A percentile compares a stretch with the other conserved stretches of the same genome.
phyloP scores from a whole-genome alignment of 2,113 vertebrate genomes.

The Myrmecophaga tridactyla region DNA sequence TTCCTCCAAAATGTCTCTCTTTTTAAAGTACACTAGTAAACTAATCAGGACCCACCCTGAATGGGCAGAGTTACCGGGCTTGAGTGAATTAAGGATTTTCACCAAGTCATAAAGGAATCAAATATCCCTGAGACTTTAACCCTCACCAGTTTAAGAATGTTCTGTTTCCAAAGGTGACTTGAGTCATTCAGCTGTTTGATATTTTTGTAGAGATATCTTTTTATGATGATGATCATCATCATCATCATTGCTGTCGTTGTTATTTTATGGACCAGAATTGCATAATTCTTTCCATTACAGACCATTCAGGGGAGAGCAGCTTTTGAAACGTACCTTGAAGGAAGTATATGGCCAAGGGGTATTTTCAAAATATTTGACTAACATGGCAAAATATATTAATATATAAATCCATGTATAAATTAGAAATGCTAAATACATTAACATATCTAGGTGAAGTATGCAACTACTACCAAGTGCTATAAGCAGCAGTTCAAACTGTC shows the following conservation, averaged over 20 bases:
- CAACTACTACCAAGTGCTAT: neutral
- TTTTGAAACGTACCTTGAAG: conserved; percentile 1
- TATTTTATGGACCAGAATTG: neutral
- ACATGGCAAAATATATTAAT: neutral
- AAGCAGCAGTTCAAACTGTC: neutral
- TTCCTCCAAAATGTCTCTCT: too few species aligned
- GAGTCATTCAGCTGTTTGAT: neutral
- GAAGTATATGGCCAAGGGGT: neutral
- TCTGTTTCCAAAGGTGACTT: neutral
- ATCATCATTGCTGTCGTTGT: neutral
- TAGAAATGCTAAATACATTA: conserved; percentile 5
- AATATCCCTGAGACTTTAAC: neutral
- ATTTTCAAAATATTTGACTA: conserved; percentile 7
- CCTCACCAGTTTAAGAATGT: neutral
- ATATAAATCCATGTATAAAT: neutral
- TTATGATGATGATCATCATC: neutral
- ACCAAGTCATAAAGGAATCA: neutral
- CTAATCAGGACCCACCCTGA: too few species aligned
- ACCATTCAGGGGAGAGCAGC: neutral
- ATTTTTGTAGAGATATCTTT: neutral
- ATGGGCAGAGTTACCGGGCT: too few species aligned
- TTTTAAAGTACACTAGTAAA: too few species aligned
- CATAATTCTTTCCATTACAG: neutral
- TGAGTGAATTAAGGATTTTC: neutral
- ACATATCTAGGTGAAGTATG: neutral